A percentile compares a stretch with the other conserved stretches of the same genome.
Conservation (phyloP, 2,888 invertebrate species). For the Pecten maximus region DNA sequence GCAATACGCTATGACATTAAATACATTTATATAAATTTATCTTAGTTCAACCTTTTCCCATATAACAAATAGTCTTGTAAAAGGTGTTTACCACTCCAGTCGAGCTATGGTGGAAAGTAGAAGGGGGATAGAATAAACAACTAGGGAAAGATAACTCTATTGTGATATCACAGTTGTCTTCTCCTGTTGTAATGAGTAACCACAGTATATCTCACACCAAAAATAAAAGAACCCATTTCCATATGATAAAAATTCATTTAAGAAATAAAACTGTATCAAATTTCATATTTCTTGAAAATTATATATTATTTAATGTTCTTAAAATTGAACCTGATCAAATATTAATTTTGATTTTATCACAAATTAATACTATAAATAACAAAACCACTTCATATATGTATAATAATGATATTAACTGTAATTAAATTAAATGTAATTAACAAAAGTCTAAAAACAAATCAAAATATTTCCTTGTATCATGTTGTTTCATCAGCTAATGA, state of each 20-base stretch:
- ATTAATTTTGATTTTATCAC: too few relatives aligned
- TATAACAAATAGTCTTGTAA: neutral
- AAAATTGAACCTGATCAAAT: too few relatives aligned
- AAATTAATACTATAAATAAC: too few relatives aligned
- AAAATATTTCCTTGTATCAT: too few relatives aligned
- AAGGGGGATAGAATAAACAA: neutral
- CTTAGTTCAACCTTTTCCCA: neutral
- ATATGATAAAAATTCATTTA: neutral
- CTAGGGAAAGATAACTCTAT: conserved; percentile 7
- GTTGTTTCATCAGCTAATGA: too few relatives aligned
- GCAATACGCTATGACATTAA: neutral
- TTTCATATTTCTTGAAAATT: too few relatives aligned
- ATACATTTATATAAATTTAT: neutral
- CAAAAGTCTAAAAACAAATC: too few relatives aligned
- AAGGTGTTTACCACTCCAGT: neutral
- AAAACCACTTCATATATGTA: too few relatives aligned
- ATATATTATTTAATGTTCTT: too few relatives aligned
- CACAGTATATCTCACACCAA: neutral
- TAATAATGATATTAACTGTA: too few relatives aligned
- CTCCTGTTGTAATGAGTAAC: neutral
- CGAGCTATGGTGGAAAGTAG: neutral
- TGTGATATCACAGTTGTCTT: neutral
- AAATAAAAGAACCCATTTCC: neutral
- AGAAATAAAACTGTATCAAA: too few relatives aligned
- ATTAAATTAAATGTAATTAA: too few relatives aligned